These are phyloP conservation scores for Palaemon carinicauda DNA, from an alignment of 1,140 invertebrate genomes.

Conservation along the genomic window DNA sequence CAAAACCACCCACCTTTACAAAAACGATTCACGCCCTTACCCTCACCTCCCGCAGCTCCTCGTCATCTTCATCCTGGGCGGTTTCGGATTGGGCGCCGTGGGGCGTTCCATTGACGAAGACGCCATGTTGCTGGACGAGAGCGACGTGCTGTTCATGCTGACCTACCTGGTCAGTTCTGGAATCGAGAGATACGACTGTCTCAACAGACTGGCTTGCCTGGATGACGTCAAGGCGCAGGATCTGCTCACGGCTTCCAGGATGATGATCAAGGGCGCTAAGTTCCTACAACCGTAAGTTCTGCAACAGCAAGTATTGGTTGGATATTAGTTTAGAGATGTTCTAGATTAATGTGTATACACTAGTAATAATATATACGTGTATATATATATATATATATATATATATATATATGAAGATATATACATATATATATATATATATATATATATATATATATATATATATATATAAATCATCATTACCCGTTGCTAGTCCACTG, in stretches of 20 bases:
- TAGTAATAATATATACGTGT: no score
- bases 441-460: no score
- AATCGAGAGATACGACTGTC: background rate
- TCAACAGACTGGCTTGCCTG: constrained; percentile 4
- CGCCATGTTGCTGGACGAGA: background rate
- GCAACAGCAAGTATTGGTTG: no score
- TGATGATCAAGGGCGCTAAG: background rate
- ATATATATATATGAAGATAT: no score
- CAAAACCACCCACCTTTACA: no score
- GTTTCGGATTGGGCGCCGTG: background rate
- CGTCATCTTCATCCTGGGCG: background rate
- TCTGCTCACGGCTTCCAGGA: background rate
- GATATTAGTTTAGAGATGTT: no score
- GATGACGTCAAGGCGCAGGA: background rate
- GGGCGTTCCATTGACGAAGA: background rate
- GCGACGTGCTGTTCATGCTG: background rate
- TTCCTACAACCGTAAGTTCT: background rate
- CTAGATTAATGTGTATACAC: no score
- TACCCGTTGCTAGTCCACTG: no score
- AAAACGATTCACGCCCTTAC: background rate
- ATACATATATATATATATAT: no score
- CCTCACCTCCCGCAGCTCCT: background rate
- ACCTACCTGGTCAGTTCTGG: background rate
- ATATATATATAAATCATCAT: no score
- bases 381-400: no score